Evolutionary conservation across 1,140 invertebrate genomes (phyloP).

Genomic region (Matsumurasca onukii): DNA sequence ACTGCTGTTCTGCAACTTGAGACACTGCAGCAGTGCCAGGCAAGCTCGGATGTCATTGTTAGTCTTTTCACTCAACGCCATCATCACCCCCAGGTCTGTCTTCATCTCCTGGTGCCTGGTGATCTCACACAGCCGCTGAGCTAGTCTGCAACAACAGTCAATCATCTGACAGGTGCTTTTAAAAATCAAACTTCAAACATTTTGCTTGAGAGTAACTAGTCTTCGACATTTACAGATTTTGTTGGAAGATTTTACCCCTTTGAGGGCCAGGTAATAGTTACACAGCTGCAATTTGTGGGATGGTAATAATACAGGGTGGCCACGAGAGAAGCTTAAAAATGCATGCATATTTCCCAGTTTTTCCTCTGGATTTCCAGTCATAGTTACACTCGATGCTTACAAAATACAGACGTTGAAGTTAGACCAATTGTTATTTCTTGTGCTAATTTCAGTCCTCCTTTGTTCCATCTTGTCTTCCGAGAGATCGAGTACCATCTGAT

Average conservation of each 20-base stretch:
- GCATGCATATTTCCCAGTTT: too few relatives aligned
- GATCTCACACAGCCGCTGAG: conserved; percentile 68
- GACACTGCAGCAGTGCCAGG: conserved; percentile 82
- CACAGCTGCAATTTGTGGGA: too few relatives aligned
- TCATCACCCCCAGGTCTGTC: conserved; percentile 67
- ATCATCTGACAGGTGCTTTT: neutral
- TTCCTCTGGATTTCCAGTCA: too few relatives aligned
- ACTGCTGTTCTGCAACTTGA: conserved; percentile 46
- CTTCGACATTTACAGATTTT: neutral
- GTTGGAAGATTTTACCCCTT: neutral
- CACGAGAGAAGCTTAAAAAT: too few relatives aligned
- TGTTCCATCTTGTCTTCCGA: too few relatives aligned
- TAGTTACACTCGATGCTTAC: too few relatives aligned
- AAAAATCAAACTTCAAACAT: neutral
- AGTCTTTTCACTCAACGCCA: conserved; percentile 76
- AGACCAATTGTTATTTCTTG: too few relatives aligned
- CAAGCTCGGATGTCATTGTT: conserved; percentile 88
- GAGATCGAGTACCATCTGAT: too few relatives aligned
- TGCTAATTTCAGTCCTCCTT: too few relatives aligned
- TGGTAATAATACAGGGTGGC: too few relatives aligned
- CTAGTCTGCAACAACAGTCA: conserved; percentile 59
- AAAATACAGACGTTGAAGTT: too few relatives aligned
- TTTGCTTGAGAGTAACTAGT: neutral
- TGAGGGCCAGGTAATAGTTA: too few relatives aligned
- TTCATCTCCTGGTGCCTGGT: conserved; percentile 65